Evolutionary conservation across 92 coral and sea anemone species (phyloP).

Genomic region (Diadumene lineata): DNA sequence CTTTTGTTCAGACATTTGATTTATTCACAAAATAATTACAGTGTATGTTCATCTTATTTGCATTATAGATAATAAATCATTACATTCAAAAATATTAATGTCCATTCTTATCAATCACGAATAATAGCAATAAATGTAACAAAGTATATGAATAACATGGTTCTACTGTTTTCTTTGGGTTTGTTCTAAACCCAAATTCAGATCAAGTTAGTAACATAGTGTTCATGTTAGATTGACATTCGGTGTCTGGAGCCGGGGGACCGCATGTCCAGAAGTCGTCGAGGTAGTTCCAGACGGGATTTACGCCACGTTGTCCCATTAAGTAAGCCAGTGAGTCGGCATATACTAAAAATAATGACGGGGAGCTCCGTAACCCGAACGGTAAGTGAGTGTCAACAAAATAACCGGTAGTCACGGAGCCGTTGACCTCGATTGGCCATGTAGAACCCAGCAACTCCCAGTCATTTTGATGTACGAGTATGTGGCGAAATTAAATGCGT

Average conservation of each 20-base stretch:
- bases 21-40: no score
- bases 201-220: constrained; percentile 28
- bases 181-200: constrained; percentile 30
- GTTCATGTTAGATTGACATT: constrained; percentile 11
- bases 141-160: no score
- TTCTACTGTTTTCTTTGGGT: constrained; percentile 24
- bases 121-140: no score
- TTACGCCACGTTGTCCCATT: constrained; percentile 5
- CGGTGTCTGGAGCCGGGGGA: constrained; percentile 28
- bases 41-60: no score
- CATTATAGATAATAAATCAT: no score
- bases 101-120: no score
- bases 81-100: no score
- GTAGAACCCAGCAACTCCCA: constrained; percentile 48
- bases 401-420: constrained; percentile 23
- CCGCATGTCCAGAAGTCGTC: constrained; percentile 55
- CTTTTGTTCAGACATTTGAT: no score
- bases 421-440: constrained; percentile 38
- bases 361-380: constrained; percentile 46
- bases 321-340: constrained; percentile 11
- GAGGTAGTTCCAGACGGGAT: constrained; percentile 41
- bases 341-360: constrained; percentile 31
- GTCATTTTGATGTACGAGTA: constrained; percentile 25
- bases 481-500: constrained; percentile 47
- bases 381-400: constrained; percentile 38